Base-by-base conservation (phyloP, 64 coral and sea anemone genomes). In the Hydrozoanthus tunicans region DNA sequence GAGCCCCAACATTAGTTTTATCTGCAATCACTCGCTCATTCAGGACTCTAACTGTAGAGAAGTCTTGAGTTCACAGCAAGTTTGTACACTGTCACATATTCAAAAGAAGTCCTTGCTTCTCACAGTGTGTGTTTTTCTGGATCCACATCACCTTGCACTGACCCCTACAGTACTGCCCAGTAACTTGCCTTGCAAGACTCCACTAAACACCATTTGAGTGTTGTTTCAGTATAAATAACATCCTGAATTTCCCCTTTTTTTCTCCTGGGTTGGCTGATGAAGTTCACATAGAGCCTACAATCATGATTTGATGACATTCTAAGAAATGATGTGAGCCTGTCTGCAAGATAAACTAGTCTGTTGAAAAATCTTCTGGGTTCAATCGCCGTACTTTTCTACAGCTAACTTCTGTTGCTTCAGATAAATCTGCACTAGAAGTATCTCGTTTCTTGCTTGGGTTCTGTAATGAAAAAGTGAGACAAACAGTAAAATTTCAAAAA, bases 401-500 rank as follows among this genome's bases (percentile, higher is more conserved):
- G 77, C 82, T 85, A 9, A 91, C 77, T 74, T 96, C 95, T 68
- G 88, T 71, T 77, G 81, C 64, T 51, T 94, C 95, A 9, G 92
- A 82, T 26, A 96, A 86, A 62, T 96, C 95, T 53, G 92, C 95
- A 85, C 88, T 94, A 11, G 72, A 93, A 55, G 90, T 89, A 62
- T 94, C 92, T 92, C 95, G 73, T 75, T 96, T 96, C 86, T 96
- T 96, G 32, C 89, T 93, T 9, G 92, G 81, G 72, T 94, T 96
- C 95, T 96, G 62, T 3, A 59, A 59, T 61, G 25, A 51, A 17
- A 72, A 11, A 74, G 58, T 32, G n/a, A 51, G 7, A 64, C 26
- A 59, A 43, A 43, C 32, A 43, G 32, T 43, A 43, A 43, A 43
- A 43, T 2, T 43, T 43, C 32, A 43, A 43, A 43, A 43, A 43